These are phyloP conservation scores for Bufo bufo DNA, from an alignment of 2,113 vertebrate genomes.

Conservation along the genomic window DNA sequence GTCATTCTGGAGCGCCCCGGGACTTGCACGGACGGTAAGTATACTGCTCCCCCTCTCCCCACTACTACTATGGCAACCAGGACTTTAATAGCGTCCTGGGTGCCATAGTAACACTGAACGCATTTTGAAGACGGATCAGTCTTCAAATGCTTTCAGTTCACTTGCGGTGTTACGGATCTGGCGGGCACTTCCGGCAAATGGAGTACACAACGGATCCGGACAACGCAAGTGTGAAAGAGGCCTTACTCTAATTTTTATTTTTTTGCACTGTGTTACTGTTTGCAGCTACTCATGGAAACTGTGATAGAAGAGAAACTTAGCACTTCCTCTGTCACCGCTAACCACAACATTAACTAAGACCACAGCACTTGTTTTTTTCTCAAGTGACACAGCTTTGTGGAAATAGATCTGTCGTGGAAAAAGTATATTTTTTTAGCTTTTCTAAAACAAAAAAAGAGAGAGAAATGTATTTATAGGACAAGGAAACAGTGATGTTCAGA, in stretches of 20 bases:
- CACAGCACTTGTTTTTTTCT: slow-evolving; percentile 63
- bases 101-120: too few species aligned
- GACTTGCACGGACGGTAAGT: too few species aligned
- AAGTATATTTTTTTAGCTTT: slow-evolving; percentile 54
- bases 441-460: slow-evolving; percentile 44
- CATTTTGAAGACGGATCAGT: too few species aligned
- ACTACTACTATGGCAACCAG: too few species aligned
- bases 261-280: slow-evolving; percentile 33
- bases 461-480: slow-evolving; percentile 58
- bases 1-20: too few species aligned
- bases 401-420: slow-evolving; percentile 60
- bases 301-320: slow-evolving; percentile 55
- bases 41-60: too few species aligned
- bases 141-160: too few species aligned
- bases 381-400: slow-evolving; percentile 60
- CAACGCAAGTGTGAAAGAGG: too few species aligned
- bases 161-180: too few species aligned
- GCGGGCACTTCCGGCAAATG: too few species aligned
- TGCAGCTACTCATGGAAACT: slow-evolving; percentile 51
- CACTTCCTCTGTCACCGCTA: slow-evolving; percentile 54
- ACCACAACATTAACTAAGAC: slow-evolving; percentile 52
- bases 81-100: too few species aligned
- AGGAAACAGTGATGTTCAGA: slow-evolving; percentile 54
- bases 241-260: slow-evolving; percentile 10
- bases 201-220: too few species aligned